Percentiles rank a stretch among this genome's conserved stretches.
phyloP scores from a whole-genome alignment of 2,113 vertebrate genomes.

The Corydoras maculifer region DNA sequence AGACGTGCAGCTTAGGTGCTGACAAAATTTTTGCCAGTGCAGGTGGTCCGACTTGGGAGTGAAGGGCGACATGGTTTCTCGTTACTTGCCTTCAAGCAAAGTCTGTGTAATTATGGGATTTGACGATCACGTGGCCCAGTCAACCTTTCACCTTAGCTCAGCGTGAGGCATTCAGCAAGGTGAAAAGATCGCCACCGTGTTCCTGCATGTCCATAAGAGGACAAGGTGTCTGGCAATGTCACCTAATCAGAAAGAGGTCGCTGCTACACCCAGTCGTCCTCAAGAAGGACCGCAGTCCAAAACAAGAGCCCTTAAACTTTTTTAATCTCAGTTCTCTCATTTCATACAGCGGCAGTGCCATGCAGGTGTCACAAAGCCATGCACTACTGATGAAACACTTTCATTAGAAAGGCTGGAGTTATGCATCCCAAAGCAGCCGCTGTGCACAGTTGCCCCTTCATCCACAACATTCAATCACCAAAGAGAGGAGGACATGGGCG shows the following conservation, averaged over 20 bases:
- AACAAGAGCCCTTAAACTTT: neutral
- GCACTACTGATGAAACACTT: conserved; percentile 42
- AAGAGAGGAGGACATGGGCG: neutral
- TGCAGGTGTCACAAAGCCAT: conserved; percentile 9
- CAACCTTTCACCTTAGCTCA: neutral
- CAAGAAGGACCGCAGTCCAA: neutral
- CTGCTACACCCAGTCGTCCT: neutral
- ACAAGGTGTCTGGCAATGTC: neutral
- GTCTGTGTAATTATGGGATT: conserved; percentile 19
- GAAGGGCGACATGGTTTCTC: neutral
- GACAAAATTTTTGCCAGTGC: neutral
- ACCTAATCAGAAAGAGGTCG: too few relatives aligned
- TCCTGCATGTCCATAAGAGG: neutral
- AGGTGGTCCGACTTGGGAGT: neutral
- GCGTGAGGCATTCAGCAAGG: neutral
- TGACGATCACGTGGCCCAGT: neutral
- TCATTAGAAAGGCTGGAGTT: conserved; percentile 11
- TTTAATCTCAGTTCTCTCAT: neutral
- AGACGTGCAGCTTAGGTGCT: neutral
- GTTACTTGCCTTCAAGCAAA: neutral
- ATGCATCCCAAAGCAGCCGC: conserved; percentile 31
- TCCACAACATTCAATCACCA: conserved; percentile 48
- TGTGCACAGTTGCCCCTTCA: conserved; percentile 39
- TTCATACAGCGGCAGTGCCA: conserved; percentile 14
- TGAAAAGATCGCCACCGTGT: conserved; percentile 1